Evolutionary conservation across 2,113 vertebrate species (phyloP).

Genomic region (Struthio camelus): DNA sequence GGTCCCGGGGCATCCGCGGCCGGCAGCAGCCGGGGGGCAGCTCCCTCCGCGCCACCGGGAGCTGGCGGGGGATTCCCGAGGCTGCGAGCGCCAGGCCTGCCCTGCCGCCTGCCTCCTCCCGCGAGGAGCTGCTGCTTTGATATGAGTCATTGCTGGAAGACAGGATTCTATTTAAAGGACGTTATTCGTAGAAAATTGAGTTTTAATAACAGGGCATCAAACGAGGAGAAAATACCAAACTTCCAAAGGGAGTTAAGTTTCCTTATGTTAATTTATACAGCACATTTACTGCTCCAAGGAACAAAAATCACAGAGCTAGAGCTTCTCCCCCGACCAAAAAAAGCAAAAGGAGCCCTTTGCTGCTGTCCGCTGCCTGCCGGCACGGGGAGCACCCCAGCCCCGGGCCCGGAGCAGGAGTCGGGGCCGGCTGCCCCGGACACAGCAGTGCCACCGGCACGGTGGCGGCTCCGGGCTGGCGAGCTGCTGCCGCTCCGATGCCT

Average conservation of each 20-base stretch:
- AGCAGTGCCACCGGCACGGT: too few relatives aligned
- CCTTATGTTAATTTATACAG: slow-evolving; percentile 26
- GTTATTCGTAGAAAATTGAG: slow-evolving; percentile 58
- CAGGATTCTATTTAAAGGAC: slow-evolving; percentile 39
- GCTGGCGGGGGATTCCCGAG: neutral
- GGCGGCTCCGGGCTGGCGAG: rapidly evolving
- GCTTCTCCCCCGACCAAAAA: neutral
- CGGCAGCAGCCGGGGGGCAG: too few relatives aligned
- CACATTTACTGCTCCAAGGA: neutral
- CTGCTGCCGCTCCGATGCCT: rapidly evolving
- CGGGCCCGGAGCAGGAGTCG: rapidly evolving
- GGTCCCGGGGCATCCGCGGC: too few relatives aligned
- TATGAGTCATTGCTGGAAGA: slow-evolving; percentile 50
- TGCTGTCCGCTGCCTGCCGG: neutral
- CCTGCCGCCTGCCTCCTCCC: slow-evolving; percentile 33
- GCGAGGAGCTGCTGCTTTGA: slow-evolving; percentile 15
- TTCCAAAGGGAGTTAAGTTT: slow-evolving; percentile 22
- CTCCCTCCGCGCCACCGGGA: neutral
- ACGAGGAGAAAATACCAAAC: slow-evolving; percentile 51
- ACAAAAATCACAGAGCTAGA: neutral
- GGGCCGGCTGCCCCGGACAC: rapidly evolving
- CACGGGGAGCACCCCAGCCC: rapidly evolving
- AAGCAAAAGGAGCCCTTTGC: neutral
- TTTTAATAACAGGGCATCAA: slow-evolving; percentile 64
- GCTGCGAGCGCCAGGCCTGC: slow-evolving; percentile 50